These are phyloP conservation scores for Myocastor coypus DNA, from an alignment of 2,113 vertebrate genomes.

Conservation along the genomic window DNA sequence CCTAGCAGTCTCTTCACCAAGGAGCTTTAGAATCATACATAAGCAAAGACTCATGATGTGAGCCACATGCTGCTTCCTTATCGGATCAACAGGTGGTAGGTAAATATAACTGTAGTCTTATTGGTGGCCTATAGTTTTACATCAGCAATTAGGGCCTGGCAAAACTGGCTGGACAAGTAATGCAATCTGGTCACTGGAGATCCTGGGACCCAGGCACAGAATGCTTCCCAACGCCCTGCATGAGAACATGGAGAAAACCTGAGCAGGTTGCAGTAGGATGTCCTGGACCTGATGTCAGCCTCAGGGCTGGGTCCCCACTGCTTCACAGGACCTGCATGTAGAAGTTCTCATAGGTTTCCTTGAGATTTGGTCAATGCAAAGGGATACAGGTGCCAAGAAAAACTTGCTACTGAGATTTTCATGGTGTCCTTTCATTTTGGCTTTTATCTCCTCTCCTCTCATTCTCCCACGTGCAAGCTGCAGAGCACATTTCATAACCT, in stretches of 20 bases:
- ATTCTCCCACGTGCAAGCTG: background rate
- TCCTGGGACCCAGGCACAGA: background rate
- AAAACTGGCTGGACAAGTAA: background rate
- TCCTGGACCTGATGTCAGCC: background rate
- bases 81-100: background rate
- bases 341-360: background rate
- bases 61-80: background rate
- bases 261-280: background rate
- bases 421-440: background rate
- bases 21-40: background rate
- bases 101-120: background rate
- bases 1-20: background rate
- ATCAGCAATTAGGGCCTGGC: background rate
- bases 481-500: background rate
- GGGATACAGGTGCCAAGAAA: background rate
- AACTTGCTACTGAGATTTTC: background rate
- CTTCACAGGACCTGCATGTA: background rate
- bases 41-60: background rate
- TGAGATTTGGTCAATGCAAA: background rate
- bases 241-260: background rate
- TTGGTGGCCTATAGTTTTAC: background rate
- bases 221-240: background rate
- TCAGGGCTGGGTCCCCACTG: background rate
- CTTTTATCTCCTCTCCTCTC: background rate
- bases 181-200: background rate